Percentiles rank a stretch among this genome's conserved stretches.
Conservation (phyloP, 1,140 invertebrate genomes). For the Melitaea cinxia region DNA sequence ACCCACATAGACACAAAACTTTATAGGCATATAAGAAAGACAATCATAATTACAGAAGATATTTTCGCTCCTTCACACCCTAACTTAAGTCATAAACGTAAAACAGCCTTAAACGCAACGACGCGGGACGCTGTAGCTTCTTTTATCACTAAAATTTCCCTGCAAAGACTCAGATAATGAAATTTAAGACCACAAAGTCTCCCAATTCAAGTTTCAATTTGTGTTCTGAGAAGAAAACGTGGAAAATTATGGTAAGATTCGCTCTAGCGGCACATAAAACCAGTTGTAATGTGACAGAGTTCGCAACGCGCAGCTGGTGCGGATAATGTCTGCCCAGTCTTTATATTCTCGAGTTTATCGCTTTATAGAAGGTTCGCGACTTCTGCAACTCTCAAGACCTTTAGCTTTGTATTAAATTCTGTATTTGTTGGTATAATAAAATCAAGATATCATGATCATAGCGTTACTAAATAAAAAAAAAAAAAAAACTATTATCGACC, state of each 20-base stretch:
- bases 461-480: no score
- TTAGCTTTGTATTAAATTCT: not conserved
- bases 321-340: constrained; percentile 24
- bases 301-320: constrained; percentile 10
- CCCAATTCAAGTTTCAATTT: constrained; percentile 29
- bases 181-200: constrained; percentile 23
- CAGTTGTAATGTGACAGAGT: constrained; percentile 15
- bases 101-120: constrained; percentile 11
- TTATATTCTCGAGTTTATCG: constrained; percentile 27
- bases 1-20: not conserved
- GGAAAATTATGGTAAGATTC: constrained; percentile 29
- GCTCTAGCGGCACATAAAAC: constrained; percentile 8
- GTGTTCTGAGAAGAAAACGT: constrained; percentile 30
- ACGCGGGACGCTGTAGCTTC: constrained; percentile 19
- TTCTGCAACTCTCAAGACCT: not conserved
- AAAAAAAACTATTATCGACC: no score
- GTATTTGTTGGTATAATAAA: not conserved
- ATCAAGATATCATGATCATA: not conserved
- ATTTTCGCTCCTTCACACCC: constrained; percentile 17
- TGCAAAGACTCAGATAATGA: constrained; percentile 24
- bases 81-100: constrained; percentile 24
- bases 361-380: constrained; percentile 3
- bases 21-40: not conserved
- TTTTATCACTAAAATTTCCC: constrained; percentile 24
- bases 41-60: constrained; percentile 15